Base-by-base conservation (phyloP, 2,113 vertebrate genomes). In the Brachyhypopomus occidentalis region DNA sequence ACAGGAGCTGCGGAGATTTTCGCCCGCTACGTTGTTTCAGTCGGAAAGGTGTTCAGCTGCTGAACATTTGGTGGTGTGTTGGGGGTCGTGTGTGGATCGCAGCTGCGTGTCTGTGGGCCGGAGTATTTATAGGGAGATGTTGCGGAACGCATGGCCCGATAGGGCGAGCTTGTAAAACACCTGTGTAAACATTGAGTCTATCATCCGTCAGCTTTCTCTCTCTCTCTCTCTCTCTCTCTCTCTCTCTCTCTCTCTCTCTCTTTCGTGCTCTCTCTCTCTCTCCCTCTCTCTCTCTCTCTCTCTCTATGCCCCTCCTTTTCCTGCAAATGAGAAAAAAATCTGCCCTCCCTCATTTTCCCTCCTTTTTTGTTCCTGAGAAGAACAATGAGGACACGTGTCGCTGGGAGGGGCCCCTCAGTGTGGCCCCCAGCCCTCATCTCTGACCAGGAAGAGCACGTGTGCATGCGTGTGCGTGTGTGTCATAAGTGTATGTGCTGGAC, bases 161-260 rank as follows among this genome's bases (percentile, higher is more conserved):
- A 70, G 36, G 69, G 58, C 72, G 30, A 64, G 70, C 67, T 72
- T 41, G 48, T 77, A 73, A 84, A 80, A 80, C 87, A 84, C 83
- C 86, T 90, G 85, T 77, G 17, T 89, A 85, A 91, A 86, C 84
- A 90, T 88, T 89, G 72, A 72, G 73, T 72, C 75, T 82, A 84
- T 85, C 83, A 67, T 72, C 64, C 64, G 59, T 78, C 67, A 69
- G 41, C 72, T 79, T 58, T 82, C 71, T 55, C 36, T 69, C 67
- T 83, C 64, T 48, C 77, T 70, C 74, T 59, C 79, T 27, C 71
- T 58, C 64, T 72, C 64, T 64, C 22, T 63, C 20, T 22, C 66
- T 58, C 73, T 78, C 86, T 70, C 69, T 81, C 81, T 85, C 77
- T 63, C 77, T 80, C 77, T 82, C 73, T 17, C 55, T 56, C 72